Percentiles rank a stretch among this genome's conserved stretches.
Conservation (phyloP, 2,113 vertebrate genomes). For the Phylloscopus trochilus region DNA sequence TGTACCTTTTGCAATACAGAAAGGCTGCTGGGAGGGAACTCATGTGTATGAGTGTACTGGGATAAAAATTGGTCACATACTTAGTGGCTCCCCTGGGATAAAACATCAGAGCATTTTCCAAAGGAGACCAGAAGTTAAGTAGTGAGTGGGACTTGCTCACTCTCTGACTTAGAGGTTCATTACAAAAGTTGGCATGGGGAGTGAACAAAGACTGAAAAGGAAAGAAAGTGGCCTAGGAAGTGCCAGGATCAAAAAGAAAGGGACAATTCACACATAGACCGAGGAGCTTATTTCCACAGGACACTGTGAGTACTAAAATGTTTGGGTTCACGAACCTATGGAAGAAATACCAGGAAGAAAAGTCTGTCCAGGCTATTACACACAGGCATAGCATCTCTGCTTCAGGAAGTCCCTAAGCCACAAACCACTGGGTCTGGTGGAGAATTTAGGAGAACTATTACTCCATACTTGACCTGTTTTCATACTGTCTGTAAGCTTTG, state of each 20-base stretch:
- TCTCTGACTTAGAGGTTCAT: not conserved
- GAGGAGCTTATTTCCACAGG: not conserved
- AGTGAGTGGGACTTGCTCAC: not conserved
- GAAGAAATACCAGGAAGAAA: not conserved
- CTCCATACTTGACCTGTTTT: not conserved
- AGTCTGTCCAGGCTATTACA: not conserved
- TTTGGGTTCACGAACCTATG: not conserved
- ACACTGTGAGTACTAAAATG: not conserved
- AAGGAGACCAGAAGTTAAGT: not conserved
- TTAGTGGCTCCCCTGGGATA: not conserved
- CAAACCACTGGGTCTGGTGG: conserved; percentile 27
- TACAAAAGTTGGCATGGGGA: not conserved
- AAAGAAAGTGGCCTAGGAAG: not conserved
- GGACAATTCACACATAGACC: not conserved
- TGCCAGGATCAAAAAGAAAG: not conserved
- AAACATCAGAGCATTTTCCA: not conserved
- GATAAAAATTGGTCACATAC: not conserved
- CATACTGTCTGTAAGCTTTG: conserved; percentile 2
- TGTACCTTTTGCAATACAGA: not conserved
- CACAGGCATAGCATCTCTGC: not conserved
- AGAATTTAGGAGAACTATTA: conserved; percentile 38
- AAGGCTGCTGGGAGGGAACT: not conserved
- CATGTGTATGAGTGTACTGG: not conserved
- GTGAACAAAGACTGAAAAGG: not conserved
- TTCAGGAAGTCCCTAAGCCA: conserved; percentile 9